phyloP scores from a whole-genome alignment of 2,113 vertebrate species.

The Columba livia region DNA sequence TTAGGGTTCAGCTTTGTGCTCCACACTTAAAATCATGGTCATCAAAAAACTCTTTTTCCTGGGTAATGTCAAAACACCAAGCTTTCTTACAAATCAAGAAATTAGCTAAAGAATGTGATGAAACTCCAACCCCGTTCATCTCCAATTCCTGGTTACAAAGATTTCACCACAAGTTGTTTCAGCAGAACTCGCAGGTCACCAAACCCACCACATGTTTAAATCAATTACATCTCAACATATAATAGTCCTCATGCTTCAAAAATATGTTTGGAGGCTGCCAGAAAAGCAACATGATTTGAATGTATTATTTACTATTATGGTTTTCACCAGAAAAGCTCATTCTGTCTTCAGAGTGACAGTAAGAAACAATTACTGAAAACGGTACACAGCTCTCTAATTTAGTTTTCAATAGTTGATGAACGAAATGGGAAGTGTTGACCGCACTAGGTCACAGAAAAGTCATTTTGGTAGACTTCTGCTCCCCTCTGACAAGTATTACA shows the following conservation, averaged over 20 bases:
- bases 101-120: not conserved
- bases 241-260: not conserved
- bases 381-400: conserved; percentile 26
- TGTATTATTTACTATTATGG: not conserved
- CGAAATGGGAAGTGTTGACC: conserved; percentile 6
- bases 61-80: not conserved
- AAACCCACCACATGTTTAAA: conserved; percentile 4
- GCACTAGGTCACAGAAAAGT: conserved; percentile 73
- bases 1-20: not conserved
- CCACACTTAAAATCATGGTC: not conserved
- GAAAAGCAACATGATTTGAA: not conserved
- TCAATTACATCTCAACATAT: not conserved
- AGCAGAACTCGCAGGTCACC: not conserved
- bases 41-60: not conserved
- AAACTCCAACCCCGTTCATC: not conserved
- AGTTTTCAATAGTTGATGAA: conserved; percentile 27
- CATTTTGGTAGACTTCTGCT: conserved; percentile 68
- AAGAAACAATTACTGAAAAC: conserved; percentile 15
- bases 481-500: conserved; percentile 72
- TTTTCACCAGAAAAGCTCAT: not conserved
- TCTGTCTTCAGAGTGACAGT: not conserved
- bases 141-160: not conserved
- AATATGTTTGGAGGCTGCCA: not conserved
- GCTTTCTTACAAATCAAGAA: not conserved
- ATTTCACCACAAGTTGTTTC: not conserved